A percentile compares a stretch with the other conserved stretches of the same genome.
These are phyloP conservation scores for Dendrocopos noguchii DNA, from an alignment of 2,113 vertebrate genomes.

Conservation along the genomic window DNA sequence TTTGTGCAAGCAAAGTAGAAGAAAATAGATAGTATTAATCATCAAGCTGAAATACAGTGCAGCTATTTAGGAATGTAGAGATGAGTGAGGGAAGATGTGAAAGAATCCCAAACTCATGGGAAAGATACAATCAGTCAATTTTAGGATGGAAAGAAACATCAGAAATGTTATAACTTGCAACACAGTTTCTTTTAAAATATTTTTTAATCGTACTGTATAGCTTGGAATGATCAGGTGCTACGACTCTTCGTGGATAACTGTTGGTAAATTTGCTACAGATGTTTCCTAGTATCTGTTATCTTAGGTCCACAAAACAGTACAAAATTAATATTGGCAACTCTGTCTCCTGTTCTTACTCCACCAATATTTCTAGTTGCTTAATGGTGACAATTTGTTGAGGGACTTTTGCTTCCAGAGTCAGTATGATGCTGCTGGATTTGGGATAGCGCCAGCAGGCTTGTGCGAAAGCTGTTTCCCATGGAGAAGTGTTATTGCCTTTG, in stretches of 20 bases:
- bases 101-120: neutral
- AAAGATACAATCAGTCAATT: neutral
- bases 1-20: neutral
- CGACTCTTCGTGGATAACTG: neutral
- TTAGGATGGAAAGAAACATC: neutral
- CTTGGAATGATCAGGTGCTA: neutral
- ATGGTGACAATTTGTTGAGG: neutral
- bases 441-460: neutral
- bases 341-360: neutral
- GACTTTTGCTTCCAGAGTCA: neutral
- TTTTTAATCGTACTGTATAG: rapidly evolving
- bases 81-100: neutral
- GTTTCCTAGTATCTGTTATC: neutral
- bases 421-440: neutral
- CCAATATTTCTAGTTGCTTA: neutral
- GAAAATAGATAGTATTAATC: neutral
- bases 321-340: neutral
- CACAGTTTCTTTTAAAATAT: neutral
- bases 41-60: neutral
- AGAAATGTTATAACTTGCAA: neutral
- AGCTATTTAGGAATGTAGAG: neutral
- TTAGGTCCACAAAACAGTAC: neutral
- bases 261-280: neutral
- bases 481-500: neutral
- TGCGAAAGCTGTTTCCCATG: neutral